These are phyloP conservation scores for Apodemus agrarius DNA, from an alignment of 2,797 vertebrate species.

Conservation along the genomic window DNA sequence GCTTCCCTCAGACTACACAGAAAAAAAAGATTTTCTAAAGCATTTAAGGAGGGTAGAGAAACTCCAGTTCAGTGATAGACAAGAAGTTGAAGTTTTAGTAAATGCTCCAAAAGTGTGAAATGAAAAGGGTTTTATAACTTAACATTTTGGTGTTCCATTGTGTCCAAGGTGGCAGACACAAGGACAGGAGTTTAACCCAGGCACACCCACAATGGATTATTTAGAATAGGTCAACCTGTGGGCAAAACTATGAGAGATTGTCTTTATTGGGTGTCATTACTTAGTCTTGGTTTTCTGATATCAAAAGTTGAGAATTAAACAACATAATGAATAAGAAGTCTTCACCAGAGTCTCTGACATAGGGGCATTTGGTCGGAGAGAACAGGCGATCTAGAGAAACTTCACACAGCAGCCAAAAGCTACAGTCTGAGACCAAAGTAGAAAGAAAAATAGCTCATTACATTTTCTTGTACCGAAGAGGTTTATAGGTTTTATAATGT, in stretches of 20 bases:
- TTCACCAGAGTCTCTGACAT: background rate
- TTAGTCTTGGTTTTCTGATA: background rate
- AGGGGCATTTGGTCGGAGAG: background rate
- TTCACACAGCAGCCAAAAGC: background rate
- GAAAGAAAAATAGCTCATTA: background rate
- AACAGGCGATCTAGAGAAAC: background rate
- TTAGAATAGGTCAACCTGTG: background rate
- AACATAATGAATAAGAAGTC: background rate
- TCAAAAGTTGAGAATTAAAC: background rate
- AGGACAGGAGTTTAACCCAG: background rate
- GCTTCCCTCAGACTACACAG: background rate
- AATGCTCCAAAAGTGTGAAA: constrained; percentile 37
- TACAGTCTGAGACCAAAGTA: background rate
- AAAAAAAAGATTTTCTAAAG: background rate
- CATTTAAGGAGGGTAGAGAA: background rate
- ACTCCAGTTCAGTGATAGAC: background rate
- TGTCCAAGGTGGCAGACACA: background rate
- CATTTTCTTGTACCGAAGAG: constrained; percentile 43
- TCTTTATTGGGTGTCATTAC: background rate
- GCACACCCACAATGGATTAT: background rate
- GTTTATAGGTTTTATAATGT: constrained; percentile 13
- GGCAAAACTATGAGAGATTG: background rate
- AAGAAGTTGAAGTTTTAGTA: constrained; percentile 20
- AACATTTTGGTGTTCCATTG: background rate
- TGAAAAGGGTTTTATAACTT: background rate